Conservation (phyloP, 2,113 vertebrate genomes). For the Pterocles gutturalis region DNA sequence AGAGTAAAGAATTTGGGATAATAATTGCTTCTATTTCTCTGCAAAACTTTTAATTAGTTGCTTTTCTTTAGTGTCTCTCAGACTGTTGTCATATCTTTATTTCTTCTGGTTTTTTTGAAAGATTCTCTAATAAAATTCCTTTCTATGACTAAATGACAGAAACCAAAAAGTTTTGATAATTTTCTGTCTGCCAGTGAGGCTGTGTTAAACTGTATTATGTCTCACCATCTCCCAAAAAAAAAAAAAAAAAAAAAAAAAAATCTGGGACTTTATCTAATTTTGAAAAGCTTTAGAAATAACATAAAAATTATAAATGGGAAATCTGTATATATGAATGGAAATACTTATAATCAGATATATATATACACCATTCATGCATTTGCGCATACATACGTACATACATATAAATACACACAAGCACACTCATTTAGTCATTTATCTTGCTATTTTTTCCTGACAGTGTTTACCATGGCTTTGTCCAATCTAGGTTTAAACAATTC, state of each 20-base stretch:
- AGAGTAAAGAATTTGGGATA: not conserved
- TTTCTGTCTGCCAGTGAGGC: not conserved
- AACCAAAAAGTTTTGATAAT: not conserved
- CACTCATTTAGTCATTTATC: not conserved
- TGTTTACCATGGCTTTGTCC: not conserved
- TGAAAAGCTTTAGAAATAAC: not conserved
- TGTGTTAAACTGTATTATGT: not conserved
- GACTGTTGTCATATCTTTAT: not conserved
- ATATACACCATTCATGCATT: not conserved
- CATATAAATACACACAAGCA: not conserved
- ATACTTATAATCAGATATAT: not conserved
- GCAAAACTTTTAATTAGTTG: not conserved
- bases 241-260: not conserved
- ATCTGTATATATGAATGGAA: not conserved
- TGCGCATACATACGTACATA: not conserved
- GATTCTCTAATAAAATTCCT: not conserved
- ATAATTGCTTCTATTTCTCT: not conserved
- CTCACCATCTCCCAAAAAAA: not conserved
- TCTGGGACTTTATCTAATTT: not conserved
- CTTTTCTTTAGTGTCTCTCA: not conserved
- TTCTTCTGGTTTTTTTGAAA: not conserved
- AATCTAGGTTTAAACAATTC: not conserved
- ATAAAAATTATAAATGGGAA: not conserved
- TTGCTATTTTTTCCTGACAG: not conserved
- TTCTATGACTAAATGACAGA: not conserved